Evolutionary conservation across 2,113 vertebrate genomes (phyloP), one percentile per base, ranked within the genome.

Genomic region (Galbula dea): DNA sequence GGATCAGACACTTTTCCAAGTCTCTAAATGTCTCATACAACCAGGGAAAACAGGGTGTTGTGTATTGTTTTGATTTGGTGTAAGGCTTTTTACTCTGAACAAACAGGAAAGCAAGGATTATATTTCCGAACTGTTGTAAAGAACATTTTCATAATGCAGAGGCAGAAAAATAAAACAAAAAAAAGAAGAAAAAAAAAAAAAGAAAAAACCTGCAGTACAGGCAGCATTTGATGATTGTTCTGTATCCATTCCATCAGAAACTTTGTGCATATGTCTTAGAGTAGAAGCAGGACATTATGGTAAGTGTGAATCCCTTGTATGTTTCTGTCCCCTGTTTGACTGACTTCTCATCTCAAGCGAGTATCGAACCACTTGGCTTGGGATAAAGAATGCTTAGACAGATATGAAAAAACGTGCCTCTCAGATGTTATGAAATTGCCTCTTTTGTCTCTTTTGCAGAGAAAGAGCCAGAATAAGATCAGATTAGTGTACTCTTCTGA

Each of bases 401-500:
- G 57, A n/a, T 79, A 61, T 29, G 22, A 72, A 83, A 77, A 75
- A 68, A 5, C 4, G 2, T 84, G 57, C 34, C 29, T 90, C 51
- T 91, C 68, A 94, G 83, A 57, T 90, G 37, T 39, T 73, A 24
- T 16, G 45, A 86, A 85, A 83, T 3, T 2, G 37, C 73, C 37
- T 55, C 30, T 45, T 66, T 49, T 37, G n/a, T n/a, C n/a, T 68
- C 84, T 71, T 87, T 76, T 65, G 2, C 37, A 74, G 54, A 93
- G 62, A 52, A 55, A 82, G 54, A 92, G 59, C 18, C 51, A 85
- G 71, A 86, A 49, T 91, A 73, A 93, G 34, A 90, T 84, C 78
- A 95, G 85, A 91, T 93, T 91, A 91, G 19, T 91, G 49, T 68
- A 34, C 78, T 94, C 46, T 69, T 88, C 84, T 91, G 89, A 93